These are phyloP conservation scores for human DNA, from an alignment of 2,113 vertebrate species.

Conservation along the genomic window GRCh38 chr20:13454501-13455000, in stretches of 20 bases:
- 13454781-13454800: neutral
- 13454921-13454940: neutral
- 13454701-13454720: neutral
- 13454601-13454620: neutral
- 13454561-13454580: neutral
- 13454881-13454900: slow-evolving; percentile 25
- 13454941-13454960: neutral
- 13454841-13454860: slow-evolving; percentile 24
- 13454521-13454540: too few relatives aligned
- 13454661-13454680: neutral
- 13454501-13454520: neutral
- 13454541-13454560: neutral
- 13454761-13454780: neutral
- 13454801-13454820: slow-evolving; percentile 32
- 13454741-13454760: neutral
- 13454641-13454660: neutral
- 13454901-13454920: slow-evolving; percentile 59
- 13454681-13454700: too few relatives aligned
- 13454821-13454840: neutral
- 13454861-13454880: neutral
- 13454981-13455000: slow-evolving; percentile 45
- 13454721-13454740: neutral
- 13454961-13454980: slow-evolving; percentile 44
- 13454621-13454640: neutral
- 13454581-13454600: neutral